Conservation (phyloP, 53 echinoderm and acorn worm genomes). For the Crossaster papposus region DNA sequence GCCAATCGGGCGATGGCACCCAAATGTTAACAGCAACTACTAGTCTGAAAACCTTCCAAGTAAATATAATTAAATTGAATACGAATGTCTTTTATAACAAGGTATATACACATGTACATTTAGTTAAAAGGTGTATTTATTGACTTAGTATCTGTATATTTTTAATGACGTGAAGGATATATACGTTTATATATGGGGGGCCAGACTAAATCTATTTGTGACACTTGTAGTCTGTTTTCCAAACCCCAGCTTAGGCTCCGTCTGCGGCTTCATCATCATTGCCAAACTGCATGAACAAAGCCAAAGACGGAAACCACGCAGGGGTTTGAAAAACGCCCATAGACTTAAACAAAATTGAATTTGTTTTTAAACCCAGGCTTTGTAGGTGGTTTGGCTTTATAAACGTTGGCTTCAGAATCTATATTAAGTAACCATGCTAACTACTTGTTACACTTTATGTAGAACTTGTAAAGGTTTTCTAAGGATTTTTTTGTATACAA, state of each 20-base stretch:
- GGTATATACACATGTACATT: background rate
- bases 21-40: background rate
- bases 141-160: background rate
- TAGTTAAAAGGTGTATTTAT: slow-evolving; percentile 12
- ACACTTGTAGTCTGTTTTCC: no score
- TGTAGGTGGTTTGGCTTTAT: no score
- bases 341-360: no score
- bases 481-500: background rate
- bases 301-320: no score
- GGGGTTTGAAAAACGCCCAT: no score
- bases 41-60: background rate
- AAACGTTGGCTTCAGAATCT: no score
- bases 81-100: background rate
- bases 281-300: no score
- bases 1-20: background rate
- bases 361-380: no score
- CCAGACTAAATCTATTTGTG: no score
- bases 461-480: background rate
- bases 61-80: background rate
- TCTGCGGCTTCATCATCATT: no score
- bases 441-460: background rate
- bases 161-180: background rate
- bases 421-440: background rate
- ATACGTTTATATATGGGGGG: background rate
- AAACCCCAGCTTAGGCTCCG: no score